Evolutionary conservation across 2,888 invertebrate species (phyloP).

Genomic region (Lithophane socia): DNA sequence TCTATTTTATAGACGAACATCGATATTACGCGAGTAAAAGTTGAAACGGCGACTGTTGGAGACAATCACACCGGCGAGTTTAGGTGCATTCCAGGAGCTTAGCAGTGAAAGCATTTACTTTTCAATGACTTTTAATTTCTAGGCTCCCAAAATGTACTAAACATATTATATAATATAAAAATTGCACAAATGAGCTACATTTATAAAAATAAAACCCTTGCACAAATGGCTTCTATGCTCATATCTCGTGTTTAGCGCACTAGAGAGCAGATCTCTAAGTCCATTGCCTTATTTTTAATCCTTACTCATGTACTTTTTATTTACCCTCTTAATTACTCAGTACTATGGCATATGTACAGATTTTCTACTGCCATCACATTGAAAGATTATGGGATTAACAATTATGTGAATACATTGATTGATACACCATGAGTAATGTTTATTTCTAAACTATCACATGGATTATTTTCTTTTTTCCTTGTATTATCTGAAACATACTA

Average conservation of each 20-base stretch:
- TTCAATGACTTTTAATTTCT: constrained; percentile 31
- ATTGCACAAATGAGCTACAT: constrained; percentile 59
- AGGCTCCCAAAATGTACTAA: constrained; percentile 61
- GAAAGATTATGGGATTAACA: constrained; percentile 48
- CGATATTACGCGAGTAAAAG: constrained; percentile 60
- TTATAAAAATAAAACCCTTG: constrained; percentile 66
- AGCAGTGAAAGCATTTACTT: constrained; percentile 47
- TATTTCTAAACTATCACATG: constrained; percentile 63
- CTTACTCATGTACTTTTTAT: constrained; percentile 62
- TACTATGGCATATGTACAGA: constrained; percentile 72
- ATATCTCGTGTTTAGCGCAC: constrained; percentile 59
- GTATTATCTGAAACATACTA: constrained; percentile 43
- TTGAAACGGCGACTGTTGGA: constrained; percentile 44
- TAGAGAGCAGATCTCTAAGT: constrained; percentile 70
- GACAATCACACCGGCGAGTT: constrained; percentile 39
- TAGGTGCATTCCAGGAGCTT: constrained; percentile 58
- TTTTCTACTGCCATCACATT: constrained; percentile 63
- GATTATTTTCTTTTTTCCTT: constrained; percentile 32
- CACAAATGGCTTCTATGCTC: constrained; percentile 54
- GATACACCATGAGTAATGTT: constrained; percentile 62
- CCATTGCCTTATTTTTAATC: constrained; percentile 64
- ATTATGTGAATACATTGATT: constrained; percentile 50
- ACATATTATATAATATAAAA: constrained; percentile 54
- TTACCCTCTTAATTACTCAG: constrained; percentile 65
- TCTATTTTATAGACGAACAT: constrained; percentile 65